Evolutionary conservation across 2,113 vertebrate genomes (phyloP), one percentile per base, ranked within the genome.

Genomic region (Guaruba guarouba): DNA sequence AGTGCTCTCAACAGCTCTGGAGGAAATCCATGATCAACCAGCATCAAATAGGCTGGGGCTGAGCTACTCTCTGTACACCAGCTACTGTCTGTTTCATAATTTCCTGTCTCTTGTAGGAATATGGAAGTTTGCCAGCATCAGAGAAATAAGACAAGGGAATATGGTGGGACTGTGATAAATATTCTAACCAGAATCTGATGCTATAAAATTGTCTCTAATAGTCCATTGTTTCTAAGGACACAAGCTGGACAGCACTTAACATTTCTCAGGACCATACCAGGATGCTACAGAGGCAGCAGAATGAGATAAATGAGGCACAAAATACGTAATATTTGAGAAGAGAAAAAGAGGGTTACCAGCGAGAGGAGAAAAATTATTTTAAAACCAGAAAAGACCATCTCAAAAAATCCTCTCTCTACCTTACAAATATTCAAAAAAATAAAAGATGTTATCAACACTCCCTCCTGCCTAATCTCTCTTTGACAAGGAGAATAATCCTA

Each of bases 11-110:
- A 73, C 90, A 94, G 86, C 91, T 81, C 96, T 83, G 77, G 62
- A 95, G 78, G 78, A 94, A 95, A 96, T 96, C 91, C 84, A 82
- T 35, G 74, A 82, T 59, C 10, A 6, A 27, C 35, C 55, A 59
- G 52, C 76, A 77, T 76, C 74, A 61, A 82, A 86, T 2, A 64
- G 79, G 55, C 64, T 62, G 51, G 46, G 62, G 19, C 80, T 43
- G 49, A 29, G 44, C 70, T 57, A 4, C 51, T 95, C 64, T 94
- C 86, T 68, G 43, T 44, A 24, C 13, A 23, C 13, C 24, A 54
- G 39, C 69, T 81, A 81, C 49, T 64, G 35, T 18, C 73, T 2
- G 1, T 35, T 48, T 33, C 55, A 57, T 46, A 86, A 76, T 78
- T 76, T 23, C 19, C 19, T 27, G 1, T 20, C 41, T 95, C 52